A percentile compares a stretch with the other conserved stretches of the same genome.
phyloP scores from a whole-genome alignment of 2,888 invertebrate species.

The Orthosia gothica region DNA sequence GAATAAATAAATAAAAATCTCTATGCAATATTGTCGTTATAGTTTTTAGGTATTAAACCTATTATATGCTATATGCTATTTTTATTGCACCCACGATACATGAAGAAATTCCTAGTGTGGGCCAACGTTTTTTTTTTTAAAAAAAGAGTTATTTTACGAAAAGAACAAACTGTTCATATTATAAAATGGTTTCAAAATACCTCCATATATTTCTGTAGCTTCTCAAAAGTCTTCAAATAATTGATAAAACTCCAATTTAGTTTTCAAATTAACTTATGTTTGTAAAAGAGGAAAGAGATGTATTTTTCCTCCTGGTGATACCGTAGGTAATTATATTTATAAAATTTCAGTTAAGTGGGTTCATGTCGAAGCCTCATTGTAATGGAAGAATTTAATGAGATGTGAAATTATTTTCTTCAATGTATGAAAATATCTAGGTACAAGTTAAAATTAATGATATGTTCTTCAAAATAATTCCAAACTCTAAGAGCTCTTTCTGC shows the following conservation, averaged over 20 bases:
- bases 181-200: neutral
- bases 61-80: no score
- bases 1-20: no score
- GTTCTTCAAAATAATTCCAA: conserved; percentile 1
- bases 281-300: conserved; percentile 5
- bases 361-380: conserved; percentile 11
- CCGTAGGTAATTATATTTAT: conserved; percentile 5
- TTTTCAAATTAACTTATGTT: conserved; percentile 23
- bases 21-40: no score
- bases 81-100: no score
- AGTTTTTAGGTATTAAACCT: no score
- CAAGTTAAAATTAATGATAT: neutral
- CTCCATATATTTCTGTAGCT: neutral
- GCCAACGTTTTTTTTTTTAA: no score
- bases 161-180: neutral
- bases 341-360: conserved; percentile 23
- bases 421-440: conserved; percentile 4
- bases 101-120: no score
- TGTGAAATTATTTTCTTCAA: neutral
- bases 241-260: conserved; percentile 16
- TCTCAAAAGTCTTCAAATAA: conserved; percentile 4
- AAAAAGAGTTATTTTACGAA: no score
- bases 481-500: neutral
- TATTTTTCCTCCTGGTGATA: conserved; percentile 3
- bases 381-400: conserved; percentile 25